These are phyloP conservation scores for Meloidogyne exigua DNA, from an alignment of 1,140 invertebrate genomes.

Conservation along the genomic window DNA sequence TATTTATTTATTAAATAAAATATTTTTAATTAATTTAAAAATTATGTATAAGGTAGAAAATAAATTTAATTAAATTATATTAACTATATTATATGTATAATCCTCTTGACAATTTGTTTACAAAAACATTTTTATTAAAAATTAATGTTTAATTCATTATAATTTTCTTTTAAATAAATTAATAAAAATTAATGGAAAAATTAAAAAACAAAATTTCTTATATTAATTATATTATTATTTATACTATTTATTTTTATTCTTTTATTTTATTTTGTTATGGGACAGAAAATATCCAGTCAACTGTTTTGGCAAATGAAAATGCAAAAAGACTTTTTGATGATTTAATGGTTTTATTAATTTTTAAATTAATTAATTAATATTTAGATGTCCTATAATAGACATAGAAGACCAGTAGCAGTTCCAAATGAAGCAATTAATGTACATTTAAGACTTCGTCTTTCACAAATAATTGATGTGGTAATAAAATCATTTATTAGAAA, in stretches of 20 bases:
- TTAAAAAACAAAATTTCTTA: neutral
- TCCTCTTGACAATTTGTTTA: no score
- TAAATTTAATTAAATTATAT: no score
- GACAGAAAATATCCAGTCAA: neutral
- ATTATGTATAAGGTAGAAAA: no score
- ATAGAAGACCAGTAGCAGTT: slow-evolving; percentile 33
- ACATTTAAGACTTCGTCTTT: slow-evolving; percentile 35
- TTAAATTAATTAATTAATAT: neutral
- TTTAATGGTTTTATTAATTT: slow-evolving; percentile 33
- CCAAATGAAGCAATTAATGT: slow-evolving; percentile 34
- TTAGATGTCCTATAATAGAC: slow-evolving; percentile 28
- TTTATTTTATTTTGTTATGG: slow-evolving; percentile 5
- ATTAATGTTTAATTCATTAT: no score
- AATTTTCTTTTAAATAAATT: no score
- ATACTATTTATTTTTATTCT: neutral
- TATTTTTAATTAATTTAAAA: no score
- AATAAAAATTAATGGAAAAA: no score
- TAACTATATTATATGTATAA: no score
- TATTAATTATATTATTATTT: neutral
- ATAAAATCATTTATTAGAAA: slow-evolving; percentile 61
- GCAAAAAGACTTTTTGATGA: slow-evolving; percentile 38
- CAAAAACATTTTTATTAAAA: no score
- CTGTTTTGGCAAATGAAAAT: slow-evolving; percentile 35
- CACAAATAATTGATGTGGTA: slow-evolving; percentile 48
- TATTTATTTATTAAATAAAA: no score